phyloP scores from a whole-genome alignment of 1,140 invertebrate species.

The Caenorhabditis inopinata region DNA sequence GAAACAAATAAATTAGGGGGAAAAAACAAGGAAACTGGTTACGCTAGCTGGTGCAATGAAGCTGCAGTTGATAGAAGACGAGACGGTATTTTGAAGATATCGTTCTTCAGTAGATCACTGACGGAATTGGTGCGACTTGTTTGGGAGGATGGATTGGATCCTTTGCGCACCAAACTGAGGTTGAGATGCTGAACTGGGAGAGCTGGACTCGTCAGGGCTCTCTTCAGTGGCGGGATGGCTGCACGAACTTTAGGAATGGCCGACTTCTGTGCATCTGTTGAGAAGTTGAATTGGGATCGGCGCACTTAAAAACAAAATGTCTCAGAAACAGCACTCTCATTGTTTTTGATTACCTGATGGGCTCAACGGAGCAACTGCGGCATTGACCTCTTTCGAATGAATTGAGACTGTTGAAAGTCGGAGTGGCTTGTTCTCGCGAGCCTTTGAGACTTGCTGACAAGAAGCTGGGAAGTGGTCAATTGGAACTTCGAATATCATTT shows the following conservation, averaged over 20 bases:
- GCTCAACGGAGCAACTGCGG: constrained; percentile 21
- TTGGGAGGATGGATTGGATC: not conserved
- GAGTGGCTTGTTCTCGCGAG: constrained; percentile 21
- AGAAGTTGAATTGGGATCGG: constrained; percentile 22
- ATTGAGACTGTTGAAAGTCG: constrained; percentile 12
- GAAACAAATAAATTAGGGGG: not conserved
- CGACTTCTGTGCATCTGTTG: not conserved
- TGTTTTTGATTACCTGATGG: not conserved
- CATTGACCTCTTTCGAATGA: constrained; percentile 23
- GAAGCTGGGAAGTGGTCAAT: constrained; percentile 23
- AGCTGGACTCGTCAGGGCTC: not conserved
- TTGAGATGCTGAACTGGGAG: not conserved
- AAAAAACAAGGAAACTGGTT: not conserved
- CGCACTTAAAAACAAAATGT: not conserved
- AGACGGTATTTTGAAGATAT: constrained; percentile 4
- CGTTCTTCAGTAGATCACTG: not conserved
- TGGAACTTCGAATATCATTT: constrained; percentile 29
- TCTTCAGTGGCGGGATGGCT: constrained; percentile 4
- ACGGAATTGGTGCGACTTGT: constrained; percentile 18
- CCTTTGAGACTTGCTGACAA: not conserved
- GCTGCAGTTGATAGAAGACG: not conserved
- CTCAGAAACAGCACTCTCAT: not conserved
- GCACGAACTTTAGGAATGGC: not conserved
- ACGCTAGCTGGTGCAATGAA: not conserved
- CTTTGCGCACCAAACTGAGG: not conserved